Percentiles rank a stretch among this genome's conserved stretches.
These are phyloP conservation scores for Cactoblastis cactorum DNA, from an alignment of 2,888 invertebrate genomes.

Conservation along the genomic window DNA sequence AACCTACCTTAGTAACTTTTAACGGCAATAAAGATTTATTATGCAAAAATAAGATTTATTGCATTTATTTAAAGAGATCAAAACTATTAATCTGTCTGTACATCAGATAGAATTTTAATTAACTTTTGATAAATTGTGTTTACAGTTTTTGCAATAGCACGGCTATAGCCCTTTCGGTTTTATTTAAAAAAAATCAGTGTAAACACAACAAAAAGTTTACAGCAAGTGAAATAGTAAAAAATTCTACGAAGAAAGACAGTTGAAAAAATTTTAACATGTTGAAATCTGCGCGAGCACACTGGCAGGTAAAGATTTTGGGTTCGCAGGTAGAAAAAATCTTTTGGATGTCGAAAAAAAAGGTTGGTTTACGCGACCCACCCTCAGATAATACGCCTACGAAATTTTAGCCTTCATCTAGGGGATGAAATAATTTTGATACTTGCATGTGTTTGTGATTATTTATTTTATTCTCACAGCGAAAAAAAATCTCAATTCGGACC, in stretches of 20 bases:
- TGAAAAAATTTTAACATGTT: constrained; percentile 51
- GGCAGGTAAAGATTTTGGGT: constrained; percentile 66
- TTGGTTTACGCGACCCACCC: constrained; percentile 72
- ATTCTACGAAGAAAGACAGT: constrained; percentile 38
- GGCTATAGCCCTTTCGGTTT: constrained; percentile 1
- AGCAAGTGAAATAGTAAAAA: constrained; percentile 73
- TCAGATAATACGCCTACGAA: constrained; percentile 61
- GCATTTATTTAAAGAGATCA: background rate
- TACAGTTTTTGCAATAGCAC: constrained; percentile 7
- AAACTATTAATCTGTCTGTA: background rate
- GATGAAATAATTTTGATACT: constrained; percentile 29
- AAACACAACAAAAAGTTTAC: constrained; percentile 60
- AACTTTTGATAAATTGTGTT: background rate
- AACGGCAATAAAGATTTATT: background rate
- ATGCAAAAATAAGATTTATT: background rate
- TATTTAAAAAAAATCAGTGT: constrained; percentile 32
- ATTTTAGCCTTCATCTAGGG: constrained; percentile 35
- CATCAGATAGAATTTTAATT: background rate
- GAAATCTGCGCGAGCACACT: constrained; percentile 64
- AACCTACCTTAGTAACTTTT: background rate
- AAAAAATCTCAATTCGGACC: too few relatives aligned
- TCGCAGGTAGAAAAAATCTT: constrained; percentile 76
- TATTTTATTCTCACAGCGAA: too few relatives aligned
- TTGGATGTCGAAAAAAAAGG: constrained; percentile 66
- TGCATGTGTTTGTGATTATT: too few relatives aligned